Base-by-base conservation (phyloP, 2,888 invertebrate genomes). In the Ectemnius lituratus region DNA sequence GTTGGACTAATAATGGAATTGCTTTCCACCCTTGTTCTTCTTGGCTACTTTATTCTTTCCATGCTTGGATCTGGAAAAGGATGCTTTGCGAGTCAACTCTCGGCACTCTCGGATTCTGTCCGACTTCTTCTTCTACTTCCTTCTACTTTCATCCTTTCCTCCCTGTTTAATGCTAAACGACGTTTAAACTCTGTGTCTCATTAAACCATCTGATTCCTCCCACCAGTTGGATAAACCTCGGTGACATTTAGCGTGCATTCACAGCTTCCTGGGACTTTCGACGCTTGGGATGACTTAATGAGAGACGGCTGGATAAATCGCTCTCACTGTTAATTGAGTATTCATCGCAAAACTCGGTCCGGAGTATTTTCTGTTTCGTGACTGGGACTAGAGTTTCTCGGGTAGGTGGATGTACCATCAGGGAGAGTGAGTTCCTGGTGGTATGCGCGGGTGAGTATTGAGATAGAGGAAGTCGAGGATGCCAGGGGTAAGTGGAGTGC, bases 41-140 rank as follows among this genome's bases (percentile, higher is more conserved):
- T 8, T 47, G 23, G 57, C 52, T 67, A 64, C 61, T 73, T 49
- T 56, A 62, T 61, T 63, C 47, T 27, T 47, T 23, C 49, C 49
- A 57, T 46, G 60, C 49, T n/a, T n/a, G n/a, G 47, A 20, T 16
- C n/a, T 62, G 62, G 62, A 4, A 62, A 62, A 46, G 62, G 14
- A 23, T 18, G 49, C 23, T 47, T 47, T 52, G 56, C 20, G 3
- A 8, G 23, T 20, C 2, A 4, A 28, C 8, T 16, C 46, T 49
- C 52, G 52, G 6, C 52, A 16, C 52, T 52, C 14, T 52, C 52
- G 14, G 16, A 16, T 47, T 47, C n/a, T 52, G 52, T 3, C 52
- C 14, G 52, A 14, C 52, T 16, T 16, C 16, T 49, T 49, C 49
- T 37, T 37, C n/a, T 13, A 1, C 52, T 1, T 52, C 52, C 52